Conservation (phyloP, 2,797 vertebrate genomes). For the Lates japonicus region DNA sequence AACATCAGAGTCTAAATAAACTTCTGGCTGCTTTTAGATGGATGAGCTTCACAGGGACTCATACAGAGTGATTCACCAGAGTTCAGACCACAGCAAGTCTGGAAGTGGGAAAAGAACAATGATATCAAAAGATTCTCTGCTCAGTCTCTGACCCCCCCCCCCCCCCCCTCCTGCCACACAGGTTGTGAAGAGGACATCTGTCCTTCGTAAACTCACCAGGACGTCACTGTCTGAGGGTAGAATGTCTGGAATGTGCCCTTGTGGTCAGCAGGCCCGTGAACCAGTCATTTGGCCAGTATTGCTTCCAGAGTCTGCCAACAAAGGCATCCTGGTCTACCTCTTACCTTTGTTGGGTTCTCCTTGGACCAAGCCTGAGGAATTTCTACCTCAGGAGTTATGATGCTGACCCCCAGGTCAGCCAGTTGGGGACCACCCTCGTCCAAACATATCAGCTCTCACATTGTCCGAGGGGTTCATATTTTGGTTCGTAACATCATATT, state of each 20-base stretch:
- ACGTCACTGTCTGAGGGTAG: conserved; percentile 52
- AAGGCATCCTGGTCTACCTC: conserved; percentile 52
- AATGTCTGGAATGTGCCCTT: conserved; percentile 73
- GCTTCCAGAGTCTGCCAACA: conserved; percentile 58
- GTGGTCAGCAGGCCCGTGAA: conserved; percentile 60
- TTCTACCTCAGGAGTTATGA: conserved; percentile 71
- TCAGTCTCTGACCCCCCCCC: conserved; percentile 32
- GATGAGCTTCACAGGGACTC: conserved; percentile 59
- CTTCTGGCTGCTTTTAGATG: conserved; percentile 44
- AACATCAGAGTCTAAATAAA: conserved; percentile 69
- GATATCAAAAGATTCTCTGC: conserved; percentile 56
- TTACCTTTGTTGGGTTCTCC: conserved; percentile 62
- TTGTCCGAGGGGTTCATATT: conserved; percentile 71
- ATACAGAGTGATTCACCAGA: conserved; percentile 66
- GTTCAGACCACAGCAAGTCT: conserved; percentile 66
- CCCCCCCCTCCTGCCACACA: conserved; percentile 60
- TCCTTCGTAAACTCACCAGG: conserved; percentile 65
- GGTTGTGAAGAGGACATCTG: conserved; percentile 70
- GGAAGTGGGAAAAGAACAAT: conserved; percentile 61
- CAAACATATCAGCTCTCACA: conserved; percentile 79
- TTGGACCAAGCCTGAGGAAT: conserved; percentile 59
- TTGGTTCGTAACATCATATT: conserved; percentile 76
- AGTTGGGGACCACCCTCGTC: conserved; percentile 77
- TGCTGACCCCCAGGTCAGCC: conserved; percentile 63
- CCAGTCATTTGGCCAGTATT: conserved; percentile 46